phyloP scores from a whole-genome alignment of 1,140 invertebrate genomes.

The Aphelenchoides fujianensis region DNA sequence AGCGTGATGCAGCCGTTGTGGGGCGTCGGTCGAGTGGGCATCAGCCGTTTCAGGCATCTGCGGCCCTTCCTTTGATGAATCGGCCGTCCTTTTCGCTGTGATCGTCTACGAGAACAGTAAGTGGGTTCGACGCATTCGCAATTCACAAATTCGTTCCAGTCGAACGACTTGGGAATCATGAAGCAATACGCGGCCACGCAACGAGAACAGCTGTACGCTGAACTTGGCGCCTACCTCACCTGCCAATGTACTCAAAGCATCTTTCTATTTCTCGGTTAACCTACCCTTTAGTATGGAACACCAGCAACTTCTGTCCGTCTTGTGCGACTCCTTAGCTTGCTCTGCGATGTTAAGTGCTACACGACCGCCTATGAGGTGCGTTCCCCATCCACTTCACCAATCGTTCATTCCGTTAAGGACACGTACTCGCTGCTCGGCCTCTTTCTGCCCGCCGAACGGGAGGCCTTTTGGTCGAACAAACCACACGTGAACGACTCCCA shows the following conservation, averaged over 20 bases:
- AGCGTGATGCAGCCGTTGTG: constrained; percentile 18
- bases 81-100: not conserved
- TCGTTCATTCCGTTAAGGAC: not conserved
- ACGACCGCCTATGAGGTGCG: too few species aligned
- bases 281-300: not conserved
- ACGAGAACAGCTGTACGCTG: constrained; percentile 6
- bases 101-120: constrained; percentile 16
- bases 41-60: constrained; percentile 1
- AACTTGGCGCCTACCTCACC: constrained; percentile 5
- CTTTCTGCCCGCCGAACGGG: constrained; percentile 3
- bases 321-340: not conserved
- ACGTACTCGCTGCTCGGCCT: constrained; percentile 12
- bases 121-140: too few species aligned
- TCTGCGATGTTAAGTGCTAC: constrained; percentile 15
- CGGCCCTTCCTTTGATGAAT: constrained; percentile 9
- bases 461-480: constrained; percentile 11
- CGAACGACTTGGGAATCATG: constrained; percentile 11
- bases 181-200: not conserved
- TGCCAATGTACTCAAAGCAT: not conserved
- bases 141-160: too few species aligned
- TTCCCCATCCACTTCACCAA: too few species aligned
- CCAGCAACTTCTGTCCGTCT: not conserved
- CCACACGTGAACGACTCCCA: not conserved
- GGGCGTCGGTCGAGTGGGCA: not conserved
- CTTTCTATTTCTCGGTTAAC: too few species aligned